phyloP scores from a whole-genome alignment of 2,888 invertebrate genomes.

The Pachydiplax longipennis region DNA sequence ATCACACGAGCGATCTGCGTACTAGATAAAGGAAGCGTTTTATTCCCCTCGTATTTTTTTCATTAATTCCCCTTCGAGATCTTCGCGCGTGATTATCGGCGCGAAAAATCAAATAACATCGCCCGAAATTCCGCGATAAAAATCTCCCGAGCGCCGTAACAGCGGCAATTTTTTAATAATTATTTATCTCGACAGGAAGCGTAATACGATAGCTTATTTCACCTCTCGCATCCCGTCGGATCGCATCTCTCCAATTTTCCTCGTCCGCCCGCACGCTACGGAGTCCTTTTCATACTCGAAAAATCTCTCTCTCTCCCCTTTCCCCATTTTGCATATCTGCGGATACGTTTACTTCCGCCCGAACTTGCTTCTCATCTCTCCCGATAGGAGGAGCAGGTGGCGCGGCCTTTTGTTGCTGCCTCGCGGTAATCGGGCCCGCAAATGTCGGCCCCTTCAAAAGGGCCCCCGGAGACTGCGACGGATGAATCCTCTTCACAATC shows the following conservation, averaged over 20 bases:
- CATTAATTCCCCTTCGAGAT: too few species aligned
- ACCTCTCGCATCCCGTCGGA: background rate
- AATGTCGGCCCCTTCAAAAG: conserved; percentile 14
- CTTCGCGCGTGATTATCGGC: too few species aligned
- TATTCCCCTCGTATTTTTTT: too few species aligned
- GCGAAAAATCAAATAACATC: too few species aligned
- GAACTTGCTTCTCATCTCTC: background rate
- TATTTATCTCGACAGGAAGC: background rate
- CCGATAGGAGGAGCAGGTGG: conserved; percentile 7
- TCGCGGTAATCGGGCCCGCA: background rate
- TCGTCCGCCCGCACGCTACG: background rate
- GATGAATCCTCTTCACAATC: conserved; percentile 21
- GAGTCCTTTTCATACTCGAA: background rate
- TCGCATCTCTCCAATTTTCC: background rate
- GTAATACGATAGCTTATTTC: background rate
- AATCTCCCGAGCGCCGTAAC: too few species aligned
- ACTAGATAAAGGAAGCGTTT: too few species aligned
- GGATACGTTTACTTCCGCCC: background rate
- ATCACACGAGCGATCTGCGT: too few species aligned
- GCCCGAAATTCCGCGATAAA: too few species aligned
- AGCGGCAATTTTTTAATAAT: background rate
- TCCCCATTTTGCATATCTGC: background rate
- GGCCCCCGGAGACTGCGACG: background rate
- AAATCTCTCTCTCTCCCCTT: background rate
- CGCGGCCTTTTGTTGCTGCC: background rate